Evolutionary conservation across 2,888 invertebrate species (phyloP).

Genomic region (Melanophora roralis): DNA sequence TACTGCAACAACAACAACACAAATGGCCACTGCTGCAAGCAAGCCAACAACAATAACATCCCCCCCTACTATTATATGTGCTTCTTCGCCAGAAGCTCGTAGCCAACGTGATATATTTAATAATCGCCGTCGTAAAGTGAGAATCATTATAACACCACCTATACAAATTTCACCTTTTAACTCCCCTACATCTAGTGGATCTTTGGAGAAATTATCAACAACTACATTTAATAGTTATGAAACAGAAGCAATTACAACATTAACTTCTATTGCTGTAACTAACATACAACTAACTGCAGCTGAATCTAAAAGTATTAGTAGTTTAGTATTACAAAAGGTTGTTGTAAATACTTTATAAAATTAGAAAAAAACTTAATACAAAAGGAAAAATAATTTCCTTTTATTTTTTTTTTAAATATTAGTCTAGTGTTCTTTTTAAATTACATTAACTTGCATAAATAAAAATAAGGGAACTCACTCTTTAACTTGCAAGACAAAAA

Average conservation of each 20-base stretch:
- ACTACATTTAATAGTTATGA: background rate
- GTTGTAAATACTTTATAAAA: slow-evolving; percentile 38
- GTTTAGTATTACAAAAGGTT: slow-evolving; percentile 54
- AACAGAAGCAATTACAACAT: slow-evolving; percentile 46
- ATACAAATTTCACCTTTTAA: background rate
- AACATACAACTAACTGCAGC: slow-evolving; percentile 44
- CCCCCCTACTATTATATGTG: slow-evolving; percentile 46
- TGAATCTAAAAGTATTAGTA: slow-evolving; percentile 27
- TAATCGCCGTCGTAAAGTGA: slow-evolving; percentile 68
- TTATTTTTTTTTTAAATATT: slow-evolving; percentile 34
- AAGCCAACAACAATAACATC: slow-evolving; percentile 51
- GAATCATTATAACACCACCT: slow-evolving; percentile 62
- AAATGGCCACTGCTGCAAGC: slow-evolving; percentile 49
- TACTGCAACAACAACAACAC: slow-evolving; percentile 51
- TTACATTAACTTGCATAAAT: background rate
- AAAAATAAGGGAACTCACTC: too few relatives aligned
- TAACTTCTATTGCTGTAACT: slow-evolving; percentile 33
- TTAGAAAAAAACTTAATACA: background rate
- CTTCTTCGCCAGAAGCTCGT: slow-evolving; percentile 65
- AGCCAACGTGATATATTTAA: slow-evolving; percentile 69
- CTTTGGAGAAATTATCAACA: background rate
- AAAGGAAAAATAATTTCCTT: background rate
- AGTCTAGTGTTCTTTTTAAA: background rate
- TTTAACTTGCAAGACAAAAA: too few relatives aligned
- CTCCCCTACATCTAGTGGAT: background rate